Evolutionary conservation across 2,797 vertebrate species (phyloP).

Genomic region (Pogonophryne albipinna): DNA sequence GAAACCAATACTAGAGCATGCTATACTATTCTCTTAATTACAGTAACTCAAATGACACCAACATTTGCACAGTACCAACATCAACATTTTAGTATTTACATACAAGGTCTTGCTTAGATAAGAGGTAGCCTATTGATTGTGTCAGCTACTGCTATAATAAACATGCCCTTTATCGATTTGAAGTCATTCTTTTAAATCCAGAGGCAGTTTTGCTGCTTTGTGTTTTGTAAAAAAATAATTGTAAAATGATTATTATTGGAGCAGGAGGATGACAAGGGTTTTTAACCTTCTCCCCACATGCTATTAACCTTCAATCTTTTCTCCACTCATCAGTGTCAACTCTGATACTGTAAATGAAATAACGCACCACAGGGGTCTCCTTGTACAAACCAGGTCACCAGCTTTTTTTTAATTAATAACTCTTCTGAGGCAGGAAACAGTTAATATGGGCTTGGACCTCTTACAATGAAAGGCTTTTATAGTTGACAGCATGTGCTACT

Average conservation of each 20-base stretch:
- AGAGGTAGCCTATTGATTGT: too few species aligned
- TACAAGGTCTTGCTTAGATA: too few species aligned
- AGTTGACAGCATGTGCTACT: slow-evolving; percentile 41
- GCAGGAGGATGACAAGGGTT: slow-evolving; percentile 24
- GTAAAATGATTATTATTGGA: background rate
- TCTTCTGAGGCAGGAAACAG: slow-evolving; percentile 37
- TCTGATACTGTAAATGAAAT: slow-evolving; percentile 48
- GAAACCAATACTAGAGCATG: too few species aligned
- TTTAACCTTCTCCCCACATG: slow-evolving; percentile 10
- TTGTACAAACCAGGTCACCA: slow-evolving; percentile 27
- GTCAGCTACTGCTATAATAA: too few species aligned
- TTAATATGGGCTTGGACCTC: slow-evolving; percentile 38
- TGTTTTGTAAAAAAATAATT: too few species aligned
- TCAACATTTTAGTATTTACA: too few species aligned
- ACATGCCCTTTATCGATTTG: too few species aligned
- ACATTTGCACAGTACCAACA: too few species aligned
- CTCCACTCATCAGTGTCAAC: slow-evolving; percentile 39
- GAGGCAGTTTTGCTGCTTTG: too few species aligned
- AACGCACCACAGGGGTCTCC: slow-evolving; percentile 29
- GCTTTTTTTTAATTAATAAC: slow-evolving; percentile 44
- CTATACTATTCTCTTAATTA: too few species aligned
- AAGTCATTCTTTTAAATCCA: too few species aligned
- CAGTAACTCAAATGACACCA: too few species aligned
- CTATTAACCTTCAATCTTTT: slow-evolving; percentile 65
- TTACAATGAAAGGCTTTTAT: slow-evolving; percentile 38